Conservation (phyloP, 2,797 vertebrate genomes). For the Pantherophis vulpinus region DNA sequence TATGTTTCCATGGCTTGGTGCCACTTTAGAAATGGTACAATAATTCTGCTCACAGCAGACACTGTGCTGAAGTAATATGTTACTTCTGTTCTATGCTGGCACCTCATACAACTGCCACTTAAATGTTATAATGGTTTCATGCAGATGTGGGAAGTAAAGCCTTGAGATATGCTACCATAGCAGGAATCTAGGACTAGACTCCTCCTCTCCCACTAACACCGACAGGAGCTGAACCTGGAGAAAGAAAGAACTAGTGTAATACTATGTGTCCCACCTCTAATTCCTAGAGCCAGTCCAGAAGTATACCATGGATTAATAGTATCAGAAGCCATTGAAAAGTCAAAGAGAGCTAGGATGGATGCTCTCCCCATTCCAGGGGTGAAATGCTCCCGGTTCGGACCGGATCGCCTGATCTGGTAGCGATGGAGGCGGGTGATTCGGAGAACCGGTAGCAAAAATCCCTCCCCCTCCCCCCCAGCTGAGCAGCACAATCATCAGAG, state of each 20-base stretch:
- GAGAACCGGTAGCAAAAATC: no score
- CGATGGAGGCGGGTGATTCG: no score
- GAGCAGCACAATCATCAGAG: no score
- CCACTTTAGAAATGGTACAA: background rate
- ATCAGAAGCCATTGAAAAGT: background rate
- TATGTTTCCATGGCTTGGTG: background rate
- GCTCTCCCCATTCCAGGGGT: background rate
- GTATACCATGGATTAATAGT: background rate
- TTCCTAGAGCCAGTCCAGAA: background rate
- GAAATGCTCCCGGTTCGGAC: no score
- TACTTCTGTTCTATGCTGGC: background rate
- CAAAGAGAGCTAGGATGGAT: background rate
- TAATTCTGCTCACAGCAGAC: background rate
- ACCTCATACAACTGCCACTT: rapidly evolving
- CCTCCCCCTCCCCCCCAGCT: no score
- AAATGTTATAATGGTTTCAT: background rate
- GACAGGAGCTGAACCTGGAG: background rate
- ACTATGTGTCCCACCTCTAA: background rate
- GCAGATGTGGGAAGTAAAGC: background rate
- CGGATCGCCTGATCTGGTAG: no score
- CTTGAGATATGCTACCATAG: background rate
- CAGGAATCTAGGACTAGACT: background rate
- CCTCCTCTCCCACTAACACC: background rate
- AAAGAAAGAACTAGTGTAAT: background rate
- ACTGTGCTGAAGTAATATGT: background rate